phyloP scores from a whole-genome alignment of 2,113 vertebrate species.

The Cepphus grylle region DNA sequence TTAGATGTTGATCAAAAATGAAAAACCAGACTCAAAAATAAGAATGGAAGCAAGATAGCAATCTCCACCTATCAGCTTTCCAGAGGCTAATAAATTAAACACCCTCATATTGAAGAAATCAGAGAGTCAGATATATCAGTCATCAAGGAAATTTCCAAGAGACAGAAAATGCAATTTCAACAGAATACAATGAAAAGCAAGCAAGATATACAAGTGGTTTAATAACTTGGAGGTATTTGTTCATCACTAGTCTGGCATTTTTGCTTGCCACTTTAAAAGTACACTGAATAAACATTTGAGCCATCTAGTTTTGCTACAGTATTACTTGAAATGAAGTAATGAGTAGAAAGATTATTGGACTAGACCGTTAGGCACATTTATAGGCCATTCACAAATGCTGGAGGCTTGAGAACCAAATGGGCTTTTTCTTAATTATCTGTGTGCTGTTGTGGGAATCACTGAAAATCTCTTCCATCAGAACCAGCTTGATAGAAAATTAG shows the following conservation, averaged over 20 bases:
- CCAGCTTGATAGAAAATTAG: not conserved
- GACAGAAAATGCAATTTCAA: constrained; percentile 1
- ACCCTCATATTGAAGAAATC: not conserved
- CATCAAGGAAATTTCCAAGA: constrained; percentile 32
- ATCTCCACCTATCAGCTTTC: not conserved
- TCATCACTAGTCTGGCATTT: not conserved
- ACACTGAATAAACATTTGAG: not conserved
- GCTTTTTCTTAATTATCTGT: not conserved
- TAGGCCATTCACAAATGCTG: not conserved
- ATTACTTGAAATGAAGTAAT: not conserved
- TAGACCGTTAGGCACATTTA: not conserved
- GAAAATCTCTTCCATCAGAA: not conserved
- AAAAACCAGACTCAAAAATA: not conserved
- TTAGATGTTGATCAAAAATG: not conserved
- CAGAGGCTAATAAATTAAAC: not conserved
- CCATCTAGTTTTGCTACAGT: not conserved
- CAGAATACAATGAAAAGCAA: not conserved
- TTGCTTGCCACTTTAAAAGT: not conserved
- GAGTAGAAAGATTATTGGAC: not conserved
- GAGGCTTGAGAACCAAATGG: not conserved
- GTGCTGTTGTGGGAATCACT: not conserved
- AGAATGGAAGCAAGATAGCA: not conserved
- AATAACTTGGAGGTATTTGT: not conserved
- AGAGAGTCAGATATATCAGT: not conserved
- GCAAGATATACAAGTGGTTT: not conserved